Base-by-base conservation (phyloP, 2,888 invertebrate genomes). In the Slavum lentiscoides region DNA sequence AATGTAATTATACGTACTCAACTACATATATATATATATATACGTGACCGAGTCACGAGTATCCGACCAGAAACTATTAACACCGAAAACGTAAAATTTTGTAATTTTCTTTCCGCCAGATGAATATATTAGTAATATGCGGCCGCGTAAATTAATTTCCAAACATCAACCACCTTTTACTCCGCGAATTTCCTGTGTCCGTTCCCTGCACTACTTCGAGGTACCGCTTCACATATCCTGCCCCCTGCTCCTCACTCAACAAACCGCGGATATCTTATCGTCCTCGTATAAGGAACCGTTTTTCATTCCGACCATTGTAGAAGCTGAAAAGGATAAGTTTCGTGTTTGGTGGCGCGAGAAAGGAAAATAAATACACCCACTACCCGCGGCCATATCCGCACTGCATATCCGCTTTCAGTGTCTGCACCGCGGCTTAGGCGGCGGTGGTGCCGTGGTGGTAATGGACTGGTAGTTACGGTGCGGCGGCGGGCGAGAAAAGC, bases 271-370 rank as follows among this genome's bases (percentile, higher is more conserved):
- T 43, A 43, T 55, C 55, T 69, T 53, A 30, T 39, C 23, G 37
- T 58, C 70, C 37, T 15, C 37, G 13, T 23, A 19, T 30, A 59
- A 23, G 73, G 30, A 49, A 59, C 43, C 23, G 74, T 59, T 68
- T 68, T 59, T 59, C 67, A n/a, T 76, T 37, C 55, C 39, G 23
- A 19, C 43, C 59, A 15, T 55, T 58, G 67, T 67, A 19, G 75
- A 17, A 30, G 15, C 59, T 43, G 43, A 68, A 75, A 73, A 58
- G 75, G 74, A 67, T 59, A 59, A 75, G 75, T 75, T 67, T 75
- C 59, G n/a, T 21, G 67, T 75, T 59, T 8, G 75, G 58, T 23
- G 67, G 58, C 23, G 23, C 55, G 58, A 75, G 21, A 75, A 75
- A 55, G 66, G 58, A 74, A 67, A 75, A 67, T 67, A 43, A 75